Conservation (phyloP, 2,888 invertebrate genomes). For the Limnephilus auricula region DNA sequence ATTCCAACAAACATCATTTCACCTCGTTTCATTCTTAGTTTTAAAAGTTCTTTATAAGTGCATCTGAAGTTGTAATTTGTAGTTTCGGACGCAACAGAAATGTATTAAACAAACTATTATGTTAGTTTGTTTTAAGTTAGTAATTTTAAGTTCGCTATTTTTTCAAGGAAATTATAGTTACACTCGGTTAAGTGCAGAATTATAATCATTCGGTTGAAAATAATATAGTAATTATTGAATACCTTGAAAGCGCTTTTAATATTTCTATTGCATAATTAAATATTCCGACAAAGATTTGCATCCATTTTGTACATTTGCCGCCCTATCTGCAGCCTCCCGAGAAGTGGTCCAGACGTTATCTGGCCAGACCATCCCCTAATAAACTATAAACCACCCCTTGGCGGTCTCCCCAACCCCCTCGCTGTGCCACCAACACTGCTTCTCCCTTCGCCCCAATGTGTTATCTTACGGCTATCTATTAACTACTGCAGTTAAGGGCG, state of each 20-base stretch:
- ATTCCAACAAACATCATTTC: too few species aligned
- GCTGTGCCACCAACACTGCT: not conserved
- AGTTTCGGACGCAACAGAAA: too few species aligned
- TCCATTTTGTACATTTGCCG: not conserved
- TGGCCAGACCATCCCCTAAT: conserved; percentile 45
- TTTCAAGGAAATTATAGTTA: not conserved
- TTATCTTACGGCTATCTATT: not conserved
- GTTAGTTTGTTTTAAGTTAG: too few species aligned
- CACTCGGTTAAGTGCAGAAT: too few species aligned
- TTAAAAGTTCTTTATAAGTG: too few species aligned
- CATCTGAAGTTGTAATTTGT: too few species aligned
- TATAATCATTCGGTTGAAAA: not conserved
- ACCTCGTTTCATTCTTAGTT: too few species aligned
- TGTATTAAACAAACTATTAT: too few species aligned
- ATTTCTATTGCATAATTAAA: not conserved
- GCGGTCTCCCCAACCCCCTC: not conserved
- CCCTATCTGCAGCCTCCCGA: conserved; percentile 11
- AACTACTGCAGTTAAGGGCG: not conserved
- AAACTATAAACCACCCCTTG: conserved; percentile 3
- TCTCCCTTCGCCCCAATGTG: not conserved
- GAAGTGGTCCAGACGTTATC: conserved; percentile 40
- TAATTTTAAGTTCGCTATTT: too few species aligned
- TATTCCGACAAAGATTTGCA: not conserved
- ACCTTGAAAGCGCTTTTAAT: not conserved
- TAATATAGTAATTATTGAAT: not conserved